Evolutionary conservation across 2,888 invertebrate species (phyloP).

Genomic region (Rotaria sp.): DNA sequence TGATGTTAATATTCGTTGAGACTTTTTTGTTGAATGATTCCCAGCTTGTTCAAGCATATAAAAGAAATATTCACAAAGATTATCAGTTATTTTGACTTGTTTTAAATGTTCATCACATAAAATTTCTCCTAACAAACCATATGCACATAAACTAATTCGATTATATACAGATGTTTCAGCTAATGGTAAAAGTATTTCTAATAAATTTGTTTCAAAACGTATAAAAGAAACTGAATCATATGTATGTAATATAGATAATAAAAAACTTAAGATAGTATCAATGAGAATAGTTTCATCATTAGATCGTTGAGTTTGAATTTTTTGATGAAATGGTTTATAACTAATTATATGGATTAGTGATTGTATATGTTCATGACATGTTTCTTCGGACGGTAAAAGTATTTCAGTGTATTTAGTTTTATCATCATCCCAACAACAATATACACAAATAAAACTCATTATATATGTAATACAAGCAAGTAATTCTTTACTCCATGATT

Average conservation of each 20-base stretch:
- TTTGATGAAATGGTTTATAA: neutral
- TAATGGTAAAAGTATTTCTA: neutral
- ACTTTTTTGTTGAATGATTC: neutral
- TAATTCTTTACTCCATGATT: neutral
- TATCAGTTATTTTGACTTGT: neutral
- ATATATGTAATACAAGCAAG: neutral
- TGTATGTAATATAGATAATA: neutral
- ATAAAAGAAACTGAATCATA: neutral
- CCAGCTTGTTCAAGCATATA: neutral
- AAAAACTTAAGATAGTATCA: neutral
- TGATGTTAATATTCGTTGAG: neutral
- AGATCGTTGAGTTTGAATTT: neutral
- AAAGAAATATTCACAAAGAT: neutral
- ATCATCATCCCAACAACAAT: neutral
- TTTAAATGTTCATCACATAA: conserved; percentile 14
- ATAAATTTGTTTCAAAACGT: neutral
- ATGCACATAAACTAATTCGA: neutral
- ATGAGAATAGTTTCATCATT: conserved; percentile 6
- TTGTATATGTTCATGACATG: neutral
- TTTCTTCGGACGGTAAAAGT: neutral
- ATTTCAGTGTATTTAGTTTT: neutral
- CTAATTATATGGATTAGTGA: neutral
- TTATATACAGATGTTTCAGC: neutral
- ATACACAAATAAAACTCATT: neutral
- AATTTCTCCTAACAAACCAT: neutral